Base-by-base conservation (phyloP, 2,888 invertebrate genomes). In the Chrysina gloriosa region DNA sequence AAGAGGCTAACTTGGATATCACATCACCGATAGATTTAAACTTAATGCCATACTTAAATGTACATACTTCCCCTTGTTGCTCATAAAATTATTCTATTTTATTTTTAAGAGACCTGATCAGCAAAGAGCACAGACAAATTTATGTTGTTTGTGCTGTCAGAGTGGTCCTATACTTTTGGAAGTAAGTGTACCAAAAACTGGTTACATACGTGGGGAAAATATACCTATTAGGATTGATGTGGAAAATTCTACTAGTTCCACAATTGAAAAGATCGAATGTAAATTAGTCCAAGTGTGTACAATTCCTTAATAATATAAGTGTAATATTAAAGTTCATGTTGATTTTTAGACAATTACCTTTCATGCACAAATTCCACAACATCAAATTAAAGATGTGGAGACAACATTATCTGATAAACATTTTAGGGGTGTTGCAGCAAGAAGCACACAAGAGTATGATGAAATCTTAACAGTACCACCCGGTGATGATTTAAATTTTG, bases 21-120 rank as follows among this genome's bases (percentile, higher is more conserved):
- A n/a, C 36, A 23, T 56, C 56, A 5, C 56, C 56, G 2, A 19
- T 56, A 6, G 5, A 56, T 6, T 56, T 39, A 36, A 56, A 21
- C 7, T 5, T n/a, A n/a, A 23, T 29, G 29, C 36, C 56, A 5
- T 23, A 56, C 11, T 36, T 56, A 11, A 9, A 34, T n/a, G 56
- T 56, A 56, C 14, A 9, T 1, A 14, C 1, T 6, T 14, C 14
- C 6, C 3, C 4, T 31, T 14, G 16, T 39, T 39, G 4, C 34
- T n/a, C 11, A 39, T n/a, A 14, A 39, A 39, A 39, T 9, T 14
- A n/a, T 14, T n/a, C 1, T 39, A 39, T 5, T 39, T 39, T 29
- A 5, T 29, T n/a, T n/a, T n/a, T n/a, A n/a, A 56, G 56, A 56
- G n/a, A 36, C 36, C 56, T 21, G 36, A 23, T 19, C 56, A 56